phyloP scores from a whole-genome alignment of 2,797 vertebrate genomes.

The Urocyon cinereoargenteus region DNA sequence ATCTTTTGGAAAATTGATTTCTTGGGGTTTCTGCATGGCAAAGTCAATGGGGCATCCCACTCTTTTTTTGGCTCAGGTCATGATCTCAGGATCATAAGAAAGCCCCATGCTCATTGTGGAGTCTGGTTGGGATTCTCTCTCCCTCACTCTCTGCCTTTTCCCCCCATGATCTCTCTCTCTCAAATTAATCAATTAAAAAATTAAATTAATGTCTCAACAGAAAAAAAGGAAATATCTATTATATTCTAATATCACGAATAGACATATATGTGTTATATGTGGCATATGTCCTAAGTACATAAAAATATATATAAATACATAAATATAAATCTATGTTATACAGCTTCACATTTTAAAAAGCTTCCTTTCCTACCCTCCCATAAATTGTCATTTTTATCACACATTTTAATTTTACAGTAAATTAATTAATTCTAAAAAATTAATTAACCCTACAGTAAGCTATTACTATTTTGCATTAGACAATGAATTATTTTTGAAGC shows the following conservation, averaged over 20 bases:
- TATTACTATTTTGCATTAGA: conserved; percentile 10
- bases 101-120: neutral
- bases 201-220: neutral
- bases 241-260: neutral
- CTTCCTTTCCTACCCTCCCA: neutral
- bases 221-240: neutral
- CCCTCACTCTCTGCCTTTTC: neutral
- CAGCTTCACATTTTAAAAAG: neutral
- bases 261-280: neutral
- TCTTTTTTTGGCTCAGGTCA: neutral
- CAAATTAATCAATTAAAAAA: neutral
- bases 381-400: neutral
- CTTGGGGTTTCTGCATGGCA: neutral
- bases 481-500: neutral
- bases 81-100: neutral
- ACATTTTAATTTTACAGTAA: neutral
- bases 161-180: neutral
- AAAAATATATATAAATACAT: neutral
- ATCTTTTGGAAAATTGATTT: neutral
- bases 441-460: neutral
- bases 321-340: neutral
- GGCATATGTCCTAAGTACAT: neutral
- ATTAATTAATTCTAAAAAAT: neutral
- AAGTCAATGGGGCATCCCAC: neutral
- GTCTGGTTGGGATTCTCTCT: neutral